phyloP scores from a whole-genome alignment of 1,140 invertebrate species.

The Drosophila littoralis region DNA sequence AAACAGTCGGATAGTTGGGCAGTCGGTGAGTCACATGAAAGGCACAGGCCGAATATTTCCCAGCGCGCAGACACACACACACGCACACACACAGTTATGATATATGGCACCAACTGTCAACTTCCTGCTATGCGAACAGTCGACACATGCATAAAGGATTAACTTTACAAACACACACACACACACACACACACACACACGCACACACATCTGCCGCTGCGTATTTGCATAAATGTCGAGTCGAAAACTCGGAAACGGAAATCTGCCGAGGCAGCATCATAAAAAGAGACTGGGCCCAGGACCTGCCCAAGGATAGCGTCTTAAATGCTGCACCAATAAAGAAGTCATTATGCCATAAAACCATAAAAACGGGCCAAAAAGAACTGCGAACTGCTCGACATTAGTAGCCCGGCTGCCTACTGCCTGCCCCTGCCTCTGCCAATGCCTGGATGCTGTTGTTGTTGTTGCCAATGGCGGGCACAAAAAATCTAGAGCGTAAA shows the following conservation, averaged over 20 bases:
- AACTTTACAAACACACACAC: conserved; percentile 40
- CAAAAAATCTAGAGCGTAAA: conserved; percentile 76
- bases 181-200: conserved; percentile 15
- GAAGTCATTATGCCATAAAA: conserved; percentile 77
- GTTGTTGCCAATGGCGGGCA: conserved; percentile 1
- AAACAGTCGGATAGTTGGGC: conserved; percentile 31
- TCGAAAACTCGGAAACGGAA: conserved; percentile 62
- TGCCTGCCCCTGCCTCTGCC: conserved; percentile 7
- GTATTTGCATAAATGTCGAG: conserved; percentile 57
- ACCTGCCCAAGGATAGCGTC: conserved; percentile 49
- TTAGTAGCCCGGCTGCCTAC: conserved; percentile 65
- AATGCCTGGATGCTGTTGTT: background rate
- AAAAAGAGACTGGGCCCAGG: conserved; percentile 18
- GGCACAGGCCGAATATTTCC: conserved; percentile 73
- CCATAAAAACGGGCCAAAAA: conserved; percentile 60
- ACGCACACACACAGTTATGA: conserved; percentile 28
- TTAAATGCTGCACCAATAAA: conserved; percentile 69
- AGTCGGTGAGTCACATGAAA: conserved; percentile 65
- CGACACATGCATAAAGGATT: conserved; percentile 76
- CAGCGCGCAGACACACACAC: conserved; percentile 37
- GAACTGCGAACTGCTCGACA: conserved; percentile 56
- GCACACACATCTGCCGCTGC: conserved; percentile 12
- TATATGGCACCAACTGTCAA: conserved; percentile 66
- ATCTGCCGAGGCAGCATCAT: conserved; percentile 4
- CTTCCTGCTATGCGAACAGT: conserved; percentile 55